Conservation (phyloP, 2,113 vertebrate species). For the Numida meleagris region DNA sequence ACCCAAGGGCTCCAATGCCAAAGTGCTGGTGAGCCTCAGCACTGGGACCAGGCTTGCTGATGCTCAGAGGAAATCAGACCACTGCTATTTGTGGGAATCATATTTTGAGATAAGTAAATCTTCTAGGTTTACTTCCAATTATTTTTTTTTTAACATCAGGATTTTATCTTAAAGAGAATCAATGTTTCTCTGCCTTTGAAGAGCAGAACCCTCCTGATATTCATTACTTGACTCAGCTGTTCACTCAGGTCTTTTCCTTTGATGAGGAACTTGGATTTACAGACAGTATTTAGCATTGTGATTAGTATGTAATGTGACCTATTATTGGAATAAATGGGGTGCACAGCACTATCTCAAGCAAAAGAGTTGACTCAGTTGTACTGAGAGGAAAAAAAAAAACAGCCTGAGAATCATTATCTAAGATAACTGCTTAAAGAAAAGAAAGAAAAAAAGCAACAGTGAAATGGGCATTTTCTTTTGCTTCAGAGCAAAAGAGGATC, state of each 20-base stretch:
- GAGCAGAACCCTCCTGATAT: slow-evolving; percentile 52
- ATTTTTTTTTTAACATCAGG: not conserved
- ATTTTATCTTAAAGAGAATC: slow-evolving; percentile 55
- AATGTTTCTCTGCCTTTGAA: slow-evolving; percentile 49
- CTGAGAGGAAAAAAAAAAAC: not conserved
- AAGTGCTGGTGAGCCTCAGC: not conserved
- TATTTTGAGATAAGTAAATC: slow-evolving; percentile 21
- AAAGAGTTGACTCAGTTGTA: not conserved
- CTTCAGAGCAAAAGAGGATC: too few species aligned
- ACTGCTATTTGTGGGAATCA: not conserved
- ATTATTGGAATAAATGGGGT: not conserved
- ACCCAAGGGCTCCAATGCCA: not conserved
- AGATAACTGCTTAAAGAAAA: not conserved
- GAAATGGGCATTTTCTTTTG: not conserved
- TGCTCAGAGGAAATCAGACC: not conserved
- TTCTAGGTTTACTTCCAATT: not conserved
- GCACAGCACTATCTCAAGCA: not conserved
- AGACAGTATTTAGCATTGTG: slow-evolving; percentile 1
- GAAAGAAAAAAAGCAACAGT: accelerated
- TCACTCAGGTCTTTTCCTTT: slow-evolving; percentile 30
- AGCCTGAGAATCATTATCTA: not conserved
- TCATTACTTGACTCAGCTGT: slow-evolving; percentile 62
- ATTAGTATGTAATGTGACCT: not conserved
- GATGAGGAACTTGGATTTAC: slow-evolving; percentile 29
- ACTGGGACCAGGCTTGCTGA: not conserved